A percentile compares a stretch with the other conserved stretches of the same genome.
phyloP scores from a whole-genome alignment of 2,797 vertebrate genomes.

The Enteromius treurensis region DNA sequence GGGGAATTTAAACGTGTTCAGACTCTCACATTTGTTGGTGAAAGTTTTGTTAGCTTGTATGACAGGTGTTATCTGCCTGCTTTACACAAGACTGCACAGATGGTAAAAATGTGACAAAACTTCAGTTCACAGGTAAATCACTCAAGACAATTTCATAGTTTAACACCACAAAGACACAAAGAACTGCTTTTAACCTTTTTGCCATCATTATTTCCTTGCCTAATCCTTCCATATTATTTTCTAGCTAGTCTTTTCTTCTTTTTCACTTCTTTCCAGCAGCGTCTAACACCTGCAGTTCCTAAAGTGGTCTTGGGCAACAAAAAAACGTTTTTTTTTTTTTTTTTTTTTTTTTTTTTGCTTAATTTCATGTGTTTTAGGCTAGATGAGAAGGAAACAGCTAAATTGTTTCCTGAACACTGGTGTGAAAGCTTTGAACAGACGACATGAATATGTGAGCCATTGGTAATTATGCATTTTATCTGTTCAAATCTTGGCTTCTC shows the following conservation, averaged over 20 bases:
- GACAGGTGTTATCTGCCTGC: slow-evolving; percentile 5
- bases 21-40: not conserved
- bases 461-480: slow-evolving; percentile 59
- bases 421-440: slow-evolving; percentile 33
- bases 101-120: not conserved
- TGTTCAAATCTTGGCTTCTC: slow-evolving; percentile 52
- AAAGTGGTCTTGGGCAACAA: slow-evolving; percentile 4
- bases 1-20: slow-evolving; percentile 20
- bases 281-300: slow-evolving; percentile 12
- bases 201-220: not conserved
- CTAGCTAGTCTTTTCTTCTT: not conserved
- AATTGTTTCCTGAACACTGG: slow-evolving; percentile 35
- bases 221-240: not conserved
- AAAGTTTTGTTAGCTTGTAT: slow-evolving; percentile 1
- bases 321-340: not conserved
- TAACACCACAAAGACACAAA: not conserved
- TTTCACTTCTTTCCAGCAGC: not conserved
- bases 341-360: not conserved
- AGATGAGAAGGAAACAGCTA: slow-evolving; percentile 44
- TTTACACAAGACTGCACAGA: slow-evolving; percentile 12
- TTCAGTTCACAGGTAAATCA: slow-evolving; percentile 10
- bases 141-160: not conserved
- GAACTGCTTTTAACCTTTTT: not conserved
- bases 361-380: slow-evolving; percentile 25
- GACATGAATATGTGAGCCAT: slow-evolving; percentile 60